A percentile compares a stretch with the other conserved stretches of the same genome.
These are phyloP conservation scores for Amblyopsis hoosieri DNA, from an alignment of 2,797 vertebrate species.

Conservation along the genomic window DNA sequence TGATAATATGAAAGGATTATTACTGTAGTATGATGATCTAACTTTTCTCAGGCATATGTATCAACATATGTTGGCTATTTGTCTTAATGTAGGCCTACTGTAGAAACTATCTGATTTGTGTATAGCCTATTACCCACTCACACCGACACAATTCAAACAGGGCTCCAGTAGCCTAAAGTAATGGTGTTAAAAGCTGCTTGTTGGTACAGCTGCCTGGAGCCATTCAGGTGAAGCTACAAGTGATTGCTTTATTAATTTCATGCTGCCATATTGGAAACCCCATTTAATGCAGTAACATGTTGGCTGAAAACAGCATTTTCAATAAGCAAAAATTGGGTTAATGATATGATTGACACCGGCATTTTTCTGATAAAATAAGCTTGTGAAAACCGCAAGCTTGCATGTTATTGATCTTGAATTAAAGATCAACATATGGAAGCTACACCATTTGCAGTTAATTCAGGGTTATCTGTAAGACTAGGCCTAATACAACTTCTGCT, in stretches of 20 bases:
- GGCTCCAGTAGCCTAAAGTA: constrained; percentile 28
- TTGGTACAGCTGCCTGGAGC: constrained; percentile 50
- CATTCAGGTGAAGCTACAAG: constrained; percentile 16
- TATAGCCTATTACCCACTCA: constrained; percentile 9
- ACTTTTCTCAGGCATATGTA: no score
- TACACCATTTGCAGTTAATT: neutral
- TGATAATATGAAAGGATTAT: no score
- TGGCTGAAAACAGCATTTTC: no score
- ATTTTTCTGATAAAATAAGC: no score
- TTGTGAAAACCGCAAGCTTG: no score
- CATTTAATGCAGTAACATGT: no score
- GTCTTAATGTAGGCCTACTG: neutral
- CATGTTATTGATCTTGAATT: no score
- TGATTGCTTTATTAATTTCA: constrained; percentile 3
- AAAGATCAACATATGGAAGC: neutral
- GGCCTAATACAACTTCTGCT: constrained; percentile 19
- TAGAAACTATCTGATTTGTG: neutral
- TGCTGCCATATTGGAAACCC: neutral
- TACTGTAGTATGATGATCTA: no score
- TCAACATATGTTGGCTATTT: no score
- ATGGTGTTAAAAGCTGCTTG: constrained; percentile 52
- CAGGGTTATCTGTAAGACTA: neutral
- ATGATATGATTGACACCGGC: no score
- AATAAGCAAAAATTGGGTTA: no score
- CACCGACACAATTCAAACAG: constrained; percentile 1